Base-by-base conservation (phyloP, 2,113 vertebrate genomes). In the Phalacrocorax aristotelis region DNA sequence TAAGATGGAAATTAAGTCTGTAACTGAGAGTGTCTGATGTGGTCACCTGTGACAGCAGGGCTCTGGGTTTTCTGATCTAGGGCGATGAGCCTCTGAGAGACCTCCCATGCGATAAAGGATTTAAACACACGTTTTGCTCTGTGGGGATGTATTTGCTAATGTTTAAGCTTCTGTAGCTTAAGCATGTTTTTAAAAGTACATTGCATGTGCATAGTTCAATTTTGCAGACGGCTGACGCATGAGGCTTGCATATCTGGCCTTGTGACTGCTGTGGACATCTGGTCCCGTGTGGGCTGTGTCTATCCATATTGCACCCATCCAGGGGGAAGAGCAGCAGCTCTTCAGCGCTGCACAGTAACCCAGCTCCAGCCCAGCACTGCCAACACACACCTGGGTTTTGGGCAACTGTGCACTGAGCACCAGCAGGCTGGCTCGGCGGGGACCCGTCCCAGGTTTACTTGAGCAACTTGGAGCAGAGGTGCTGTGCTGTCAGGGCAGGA, bases 101-200 rank as follows among this genome's bases (percentile, higher is more conserved):
- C 87, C 90, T 96, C 88, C 82, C 85, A 29, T 58, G 46, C 0
- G 2, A 77, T 62, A 75, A 77, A 54, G 88, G 92, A 93, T 94
- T 89, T 96, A 95, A 93, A 58, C 51, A 42, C 75, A 79, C 3
- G n/a, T 64, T 94, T 77, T 93, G n/a, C n/a, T 88, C 36, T 32
- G 32, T 40, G 54, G 76, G 84, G 55, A 87, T 79, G 66, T 62
- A 85, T 87, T 96, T 91, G 64, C 49, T 96, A 83, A 90, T 23
- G 68, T 96, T 80, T 87, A 92, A 93, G 80, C 81, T 91, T 85
- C 72, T 83, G 81, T 87, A 92, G 81, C 81, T 92, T 89, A 90
- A 91, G 83, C 49, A 7, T 89, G 64, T 82, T 94, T 96, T 91
- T 76, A 55, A 71, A 83, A 97, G 54, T 30, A 40, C 58, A 44